phyloP scores from a whole-genome alignment of 1,140 invertebrate species.

The Hyphantria cunea region DNA sequence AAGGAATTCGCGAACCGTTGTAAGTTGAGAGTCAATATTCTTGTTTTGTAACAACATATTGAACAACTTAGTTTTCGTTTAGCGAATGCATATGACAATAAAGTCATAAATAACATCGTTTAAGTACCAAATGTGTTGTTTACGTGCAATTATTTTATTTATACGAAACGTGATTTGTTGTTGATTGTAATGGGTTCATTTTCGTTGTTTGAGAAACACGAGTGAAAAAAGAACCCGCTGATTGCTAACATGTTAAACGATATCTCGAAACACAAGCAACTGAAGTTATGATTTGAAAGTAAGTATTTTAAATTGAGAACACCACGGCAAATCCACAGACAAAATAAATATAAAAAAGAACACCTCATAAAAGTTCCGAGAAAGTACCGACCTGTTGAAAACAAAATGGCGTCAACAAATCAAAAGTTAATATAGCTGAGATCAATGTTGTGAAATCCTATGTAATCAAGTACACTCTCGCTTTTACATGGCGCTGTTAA shows the following conservation, averaged over 20 bases:
- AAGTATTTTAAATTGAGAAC: too few species aligned
- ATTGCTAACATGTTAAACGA: too few species aligned
- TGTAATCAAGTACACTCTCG: background rate
- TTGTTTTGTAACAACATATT: constrained; percentile 33
- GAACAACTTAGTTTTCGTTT: constrained; percentile 6
- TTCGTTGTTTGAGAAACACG: constrained; percentile 21
- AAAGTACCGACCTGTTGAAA: background rate
- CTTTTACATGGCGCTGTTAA: background rate
- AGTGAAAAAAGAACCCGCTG: background rate
- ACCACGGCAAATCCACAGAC: too few species aligned
- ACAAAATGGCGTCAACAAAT: background rate
- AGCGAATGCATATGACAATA: constrained; percentile 13
- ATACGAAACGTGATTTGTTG: constrained; percentile 5
- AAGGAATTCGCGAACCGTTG: constrained; percentile 49
- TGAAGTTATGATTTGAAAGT: too few species aligned
- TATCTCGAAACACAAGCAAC: too few species aligned
- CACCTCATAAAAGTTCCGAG: background rate
- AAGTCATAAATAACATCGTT: constrained; percentile 6
- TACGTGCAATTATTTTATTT: constrained; percentile 25
- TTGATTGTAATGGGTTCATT: constrained; percentile 14
- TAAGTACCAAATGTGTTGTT: constrained; percentile 17
- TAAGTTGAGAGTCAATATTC: constrained; percentile 30
- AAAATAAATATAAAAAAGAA: background rate
- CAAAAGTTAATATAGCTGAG: background rate
- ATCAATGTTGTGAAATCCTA: background rate